Evolutionary conservation across 2,113 vertebrate genomes (phyloP).

Genomic region (Tamias sibiricus): DNA sequence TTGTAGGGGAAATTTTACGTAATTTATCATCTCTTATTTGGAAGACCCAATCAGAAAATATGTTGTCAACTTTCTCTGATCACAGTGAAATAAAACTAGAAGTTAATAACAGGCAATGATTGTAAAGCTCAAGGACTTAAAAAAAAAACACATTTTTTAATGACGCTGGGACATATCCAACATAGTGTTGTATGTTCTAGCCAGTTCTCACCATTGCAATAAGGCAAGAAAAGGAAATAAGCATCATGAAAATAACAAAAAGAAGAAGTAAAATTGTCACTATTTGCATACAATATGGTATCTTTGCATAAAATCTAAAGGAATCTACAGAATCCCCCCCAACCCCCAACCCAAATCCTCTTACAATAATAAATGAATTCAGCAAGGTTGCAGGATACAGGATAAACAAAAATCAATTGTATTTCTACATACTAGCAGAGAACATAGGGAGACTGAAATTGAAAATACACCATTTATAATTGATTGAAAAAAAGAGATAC

Average conservation of each 20-base stretch:
- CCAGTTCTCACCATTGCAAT: neutral
- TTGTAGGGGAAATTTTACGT: neutral
- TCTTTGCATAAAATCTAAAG: neutral
- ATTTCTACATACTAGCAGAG: neutral
- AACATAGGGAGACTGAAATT: neutral
- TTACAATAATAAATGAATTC: neutral
- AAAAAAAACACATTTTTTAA: constrained; percentile 12
- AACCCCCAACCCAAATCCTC: neutral
- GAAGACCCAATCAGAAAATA: constrained; percentile 30
- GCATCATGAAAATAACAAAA: neutral
- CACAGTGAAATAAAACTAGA: neutral
- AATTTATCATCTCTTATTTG: neutral
- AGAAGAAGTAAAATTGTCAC: neutral
- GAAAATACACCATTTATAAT: neutral
- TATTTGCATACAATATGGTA: neutral
- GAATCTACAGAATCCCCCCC: neutral
- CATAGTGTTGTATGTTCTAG: neutral
- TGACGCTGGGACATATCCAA: neutral
- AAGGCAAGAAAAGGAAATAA: constrained; percentile 46
- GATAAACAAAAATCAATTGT: neutral
- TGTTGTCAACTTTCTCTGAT: neutral
- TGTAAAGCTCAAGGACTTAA: constrained; percentile 4
- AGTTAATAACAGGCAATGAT: neutral
- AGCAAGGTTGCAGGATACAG: neutral
- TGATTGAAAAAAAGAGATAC: neutral